Evolutionary conservation across 2,797 vertebrate genomes (phyloP), one percentile per base, ranked within the genome.

Genomic region (Acipenser ruthenus): DNA sequence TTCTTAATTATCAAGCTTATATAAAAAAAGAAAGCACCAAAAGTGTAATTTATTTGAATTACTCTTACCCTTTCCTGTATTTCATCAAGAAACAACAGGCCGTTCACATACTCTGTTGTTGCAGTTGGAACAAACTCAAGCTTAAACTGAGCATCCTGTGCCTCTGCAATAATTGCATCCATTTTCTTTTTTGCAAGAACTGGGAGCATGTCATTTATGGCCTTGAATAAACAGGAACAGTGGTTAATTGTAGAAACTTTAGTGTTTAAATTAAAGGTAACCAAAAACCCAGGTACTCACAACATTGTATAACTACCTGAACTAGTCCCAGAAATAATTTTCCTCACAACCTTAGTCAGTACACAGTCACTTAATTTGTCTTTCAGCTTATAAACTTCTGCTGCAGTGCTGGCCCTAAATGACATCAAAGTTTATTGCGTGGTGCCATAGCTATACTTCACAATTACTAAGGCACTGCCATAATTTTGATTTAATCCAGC

Each of bases 21-120:
- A 55, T 55, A 55, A 55, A 55, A 55, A 55, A 55, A 9, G 12
- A 55, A 55, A 9, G 2, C 52, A 55, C 52, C n/a, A 10, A 55
- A n/a, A n/a, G n/a, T 10, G 52, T 9, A 55, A n/a, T n/a, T 55
- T 55, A n/a, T 9, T 55, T 37, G 37, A 37, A 37, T 37, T 15
- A 2, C 1, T 65, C 83, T 87, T 77, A 95, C 94, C 84, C 90
- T 85, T 10, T 90, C 84, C 69, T 91, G 85, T 78, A 93, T 92
- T 67, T 93, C 87, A 49, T 92, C 90, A 70, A 92, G 83, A 76
- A 94, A 94, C 51, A 80, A 76, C 69, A 95, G 84, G 62, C 73
- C 89, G 73, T 84, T 78, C 59, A 91, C 89, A 18, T 88, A 86
- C 70, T 94, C 92, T n/a, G 62, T 76, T 51, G 92, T 94, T 8